Conservation (phyloP, 2,113 vertebrate species). For the Cebus imitator region DNA sequence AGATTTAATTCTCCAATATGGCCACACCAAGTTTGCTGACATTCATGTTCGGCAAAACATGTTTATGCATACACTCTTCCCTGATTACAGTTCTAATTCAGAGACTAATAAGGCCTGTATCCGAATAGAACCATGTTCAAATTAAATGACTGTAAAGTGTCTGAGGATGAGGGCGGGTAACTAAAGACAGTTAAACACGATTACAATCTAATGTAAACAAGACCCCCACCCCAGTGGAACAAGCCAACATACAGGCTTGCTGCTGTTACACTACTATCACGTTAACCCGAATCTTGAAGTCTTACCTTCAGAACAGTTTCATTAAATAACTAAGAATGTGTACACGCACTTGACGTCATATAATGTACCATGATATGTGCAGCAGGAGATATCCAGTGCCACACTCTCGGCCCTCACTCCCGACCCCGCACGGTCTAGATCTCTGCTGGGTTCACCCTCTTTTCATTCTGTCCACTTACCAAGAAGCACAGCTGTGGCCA, state of each 20-base stretch:
- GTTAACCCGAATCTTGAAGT: neutral
- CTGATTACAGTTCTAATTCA: constrained; percentile 45
- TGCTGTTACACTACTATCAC: neutral
- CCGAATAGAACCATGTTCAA: constrained; percentile 53
- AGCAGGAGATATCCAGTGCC: constrained; percentile 5
- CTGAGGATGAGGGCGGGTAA: constrained; percentile 33
- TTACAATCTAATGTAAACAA: constrained; percentile 43
- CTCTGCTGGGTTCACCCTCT: constrained; percentile 60
- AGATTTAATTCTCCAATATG: constrained; percentile 59
- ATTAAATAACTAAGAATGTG: neutral
- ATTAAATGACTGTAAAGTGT: constrained; percentile 52
- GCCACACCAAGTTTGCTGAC: constrained; percentile 58
- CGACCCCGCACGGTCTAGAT: constrained; percentile 46
- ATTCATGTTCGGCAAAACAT: constrained; percentile 39
- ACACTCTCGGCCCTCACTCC: constrained; percentile 60
- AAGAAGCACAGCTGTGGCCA: constrained; percentile 99
- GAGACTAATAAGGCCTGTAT: constrained; percentile 56
- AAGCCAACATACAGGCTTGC: neutral
- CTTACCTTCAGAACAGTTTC: constrained; percentile 57
- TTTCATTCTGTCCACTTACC: constrained; percentile 89
- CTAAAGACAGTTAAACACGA: constrained; percentile 44
- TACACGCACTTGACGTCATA: neutral
- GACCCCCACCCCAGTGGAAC: neutral
- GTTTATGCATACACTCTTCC: constrained; percentile 40
- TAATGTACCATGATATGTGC: neutral